Percentiles rank a stretch among this genome's conserved stretches.
Conservation (phyloP, 1,140 invertebrate species). For the Holcopasites calliopsidis region DNA sequence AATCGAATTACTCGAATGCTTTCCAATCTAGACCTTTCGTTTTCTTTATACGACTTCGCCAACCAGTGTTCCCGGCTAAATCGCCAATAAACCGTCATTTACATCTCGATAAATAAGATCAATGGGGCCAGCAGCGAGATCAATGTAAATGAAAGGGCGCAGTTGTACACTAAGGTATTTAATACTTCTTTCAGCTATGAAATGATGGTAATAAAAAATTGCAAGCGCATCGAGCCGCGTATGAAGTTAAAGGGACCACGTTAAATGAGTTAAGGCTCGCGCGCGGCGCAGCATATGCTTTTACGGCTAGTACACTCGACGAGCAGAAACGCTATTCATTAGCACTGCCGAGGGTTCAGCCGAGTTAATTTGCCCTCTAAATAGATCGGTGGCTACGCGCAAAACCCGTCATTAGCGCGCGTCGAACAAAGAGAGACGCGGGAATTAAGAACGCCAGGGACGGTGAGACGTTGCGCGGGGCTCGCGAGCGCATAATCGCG, state of each 20-base stretch:
- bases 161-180: no score
- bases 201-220: no score
- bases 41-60: background rate
- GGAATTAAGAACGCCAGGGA: constrained; percentile 39
- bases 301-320: background rate
- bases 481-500: background rate
- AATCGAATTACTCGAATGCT: background rate
- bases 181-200: no score
- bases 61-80: background rate
- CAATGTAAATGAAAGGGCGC: background rate
- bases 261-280: background rate
- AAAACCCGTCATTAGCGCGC: constrained; percentile 53
- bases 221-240: background rate
- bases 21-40: background rate
- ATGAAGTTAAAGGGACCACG: no score
- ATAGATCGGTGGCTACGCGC: constrained; percentile 54
- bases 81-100: background rate
- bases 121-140: no score
- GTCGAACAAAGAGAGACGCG: constrained; percentile 50
- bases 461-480: background rate
- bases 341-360: constrained; percentile 47
- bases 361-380: constrained; percentile 59
- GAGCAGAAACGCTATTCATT: constrained; percentile 56
- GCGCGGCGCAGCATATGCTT: background rate
- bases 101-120: background rate